phyloP scores from a whole-genome alignment of 2,797 vertebrate species.

The Scleropages formosus region DNA sequence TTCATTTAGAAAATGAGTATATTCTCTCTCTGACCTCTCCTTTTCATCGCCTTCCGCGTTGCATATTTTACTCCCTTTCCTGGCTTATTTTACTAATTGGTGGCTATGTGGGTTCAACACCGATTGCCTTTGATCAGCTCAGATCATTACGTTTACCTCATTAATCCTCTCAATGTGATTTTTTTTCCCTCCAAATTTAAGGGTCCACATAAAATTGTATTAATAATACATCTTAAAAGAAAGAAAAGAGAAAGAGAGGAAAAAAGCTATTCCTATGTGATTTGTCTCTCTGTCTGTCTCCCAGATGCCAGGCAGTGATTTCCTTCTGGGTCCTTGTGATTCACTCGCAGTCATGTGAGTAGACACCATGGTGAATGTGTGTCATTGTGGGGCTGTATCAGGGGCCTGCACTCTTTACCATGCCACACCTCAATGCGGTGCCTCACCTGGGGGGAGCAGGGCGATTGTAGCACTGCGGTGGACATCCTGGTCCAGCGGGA shows the following conservation, averaged over 20 bases:
- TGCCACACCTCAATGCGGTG: too few species aligned
- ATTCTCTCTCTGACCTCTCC: constrained; percentile 72
- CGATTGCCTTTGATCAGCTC: constrained; percentile 80
- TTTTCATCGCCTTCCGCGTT: constrained; percentile 69
- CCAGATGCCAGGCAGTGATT: constrained; percentile 4
- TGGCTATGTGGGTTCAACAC: constrained; percentile 75
- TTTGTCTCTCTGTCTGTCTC: constrained; percentile 44
- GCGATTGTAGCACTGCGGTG: too few species aligned
- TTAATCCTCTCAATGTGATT: constrained; percentile 72
- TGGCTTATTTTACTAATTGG: constrained; percentile 79
- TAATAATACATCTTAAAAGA: constrained; percentile 73
- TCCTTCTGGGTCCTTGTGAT: background rate
- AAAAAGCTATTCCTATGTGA: constrained; percentile 52
- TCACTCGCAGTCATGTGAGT: constrained; percentile 25
- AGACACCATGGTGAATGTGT: too few species aligned
- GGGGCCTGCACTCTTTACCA: too few species aligned
- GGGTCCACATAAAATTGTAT: constrained; percentile 67
- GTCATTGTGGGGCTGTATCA: too few species aligned
- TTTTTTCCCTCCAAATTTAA: constrained; percentile 49
- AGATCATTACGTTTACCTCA: constrained; percentile 83
- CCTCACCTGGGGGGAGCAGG: too few species aligned
- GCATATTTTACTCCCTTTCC: constrained; percentile 75
- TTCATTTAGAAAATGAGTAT: constrained; percentile 76
- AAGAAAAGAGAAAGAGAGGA: constrained; percentile 42
- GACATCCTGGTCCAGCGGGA: too few species aligned